Evolutionary conservation across 2,113 vertebrate genomes (phyloP).

Genomic region (Psittacara wagleri): DNA sequence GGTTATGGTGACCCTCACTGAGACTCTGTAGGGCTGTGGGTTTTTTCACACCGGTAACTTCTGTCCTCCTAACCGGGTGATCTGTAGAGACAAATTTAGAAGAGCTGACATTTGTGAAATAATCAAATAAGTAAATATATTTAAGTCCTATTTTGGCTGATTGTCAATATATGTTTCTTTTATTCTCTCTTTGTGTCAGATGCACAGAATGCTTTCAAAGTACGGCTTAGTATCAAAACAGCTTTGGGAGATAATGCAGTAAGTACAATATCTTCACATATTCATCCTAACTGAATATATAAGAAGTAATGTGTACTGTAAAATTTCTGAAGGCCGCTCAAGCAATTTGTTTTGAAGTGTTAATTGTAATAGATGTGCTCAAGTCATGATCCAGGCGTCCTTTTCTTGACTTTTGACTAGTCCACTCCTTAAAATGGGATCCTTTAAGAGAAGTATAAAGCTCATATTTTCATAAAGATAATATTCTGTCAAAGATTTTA

Average conservation of each 20-base stretch:
- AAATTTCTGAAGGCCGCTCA: not conserved
- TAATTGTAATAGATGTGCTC: not conserved
- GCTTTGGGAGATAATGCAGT: slow-evolving; percentile 89
- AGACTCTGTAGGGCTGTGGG: not conserved
- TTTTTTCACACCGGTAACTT: not conserved
- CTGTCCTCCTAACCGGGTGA: not conserved
- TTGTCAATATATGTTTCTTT: not conserved
- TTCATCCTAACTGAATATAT: not conserved
- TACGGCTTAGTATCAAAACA: slow-evolving; percentile 88
- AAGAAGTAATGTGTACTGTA: not conserved
- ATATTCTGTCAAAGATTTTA: not conserved
- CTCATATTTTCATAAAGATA: not conserved
- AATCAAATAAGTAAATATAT: not conserved
- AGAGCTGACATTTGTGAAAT: not conserved
- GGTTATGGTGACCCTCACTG: not conserved
- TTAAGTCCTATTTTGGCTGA: not conserved
- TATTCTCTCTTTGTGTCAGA: slow-evolving; percentile 71
- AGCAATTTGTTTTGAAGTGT: not conserved
- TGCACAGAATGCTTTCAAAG: slow-evolving; percentile 83
- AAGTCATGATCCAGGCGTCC: not conserved
- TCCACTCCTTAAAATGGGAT: not conserved
- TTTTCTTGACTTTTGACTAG: not conserved
- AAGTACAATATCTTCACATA: slow-evolving; percentile 65
- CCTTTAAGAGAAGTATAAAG: not conserved
- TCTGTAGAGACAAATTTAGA: not conserved